Base-by-base conservation (phyloP, 2,888 invertebrate species). In the Ferrisia virgata region DNA sequence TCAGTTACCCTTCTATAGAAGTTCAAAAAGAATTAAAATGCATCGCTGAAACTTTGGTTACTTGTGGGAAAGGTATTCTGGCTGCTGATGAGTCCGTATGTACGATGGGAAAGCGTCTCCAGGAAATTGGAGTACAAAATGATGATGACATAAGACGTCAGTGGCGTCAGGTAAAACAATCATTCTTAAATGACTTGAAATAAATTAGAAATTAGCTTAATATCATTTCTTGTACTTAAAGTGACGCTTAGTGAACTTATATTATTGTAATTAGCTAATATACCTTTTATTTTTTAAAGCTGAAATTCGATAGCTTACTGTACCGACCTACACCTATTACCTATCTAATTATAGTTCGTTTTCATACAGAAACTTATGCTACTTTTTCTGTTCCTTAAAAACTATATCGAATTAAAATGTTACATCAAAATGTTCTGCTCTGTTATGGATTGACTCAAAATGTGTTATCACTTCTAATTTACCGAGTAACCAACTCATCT, bases 31-130 rank as follows among this genome's bases (percentile, higher is more conserved):
- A 97, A 91, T 92, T 98, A 86, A 92, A 91, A 87, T 91, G 92
- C 88, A 97, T 96, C 88, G 98, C 98, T 85, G 92, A 95, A 88
- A 93, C 94, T 87, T 97, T 98, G 87, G 95, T 96, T 9, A 93
- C 95, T 83, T 95, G 96, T 40, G 98, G 98, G 88, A 97, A 96
- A 90, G 98, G 98, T 87, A 98, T 99, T 89, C 91, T 99, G 86
- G 99, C 99, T 87, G 99, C 98, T 87, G 99, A 99, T 91, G 99
- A 99, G 90, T 97, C 97, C 85, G 96, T 96, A 86, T 92, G 94
- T 87, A 96, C 96, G 85, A 95, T 96, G 91, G 96, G 95, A 87
- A 96, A 96, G 89, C 92, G 96, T 87, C 92, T 97, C 86, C 91
- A 94, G 87, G 93, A 94, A 88, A 96, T 99, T 88, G 94, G 94